Evolutionary conservation across 2,888 invertebrate species (phyloP), one percentile per base, ranked within the genome.

Genomic region (Athetis lepigone): DNA sequence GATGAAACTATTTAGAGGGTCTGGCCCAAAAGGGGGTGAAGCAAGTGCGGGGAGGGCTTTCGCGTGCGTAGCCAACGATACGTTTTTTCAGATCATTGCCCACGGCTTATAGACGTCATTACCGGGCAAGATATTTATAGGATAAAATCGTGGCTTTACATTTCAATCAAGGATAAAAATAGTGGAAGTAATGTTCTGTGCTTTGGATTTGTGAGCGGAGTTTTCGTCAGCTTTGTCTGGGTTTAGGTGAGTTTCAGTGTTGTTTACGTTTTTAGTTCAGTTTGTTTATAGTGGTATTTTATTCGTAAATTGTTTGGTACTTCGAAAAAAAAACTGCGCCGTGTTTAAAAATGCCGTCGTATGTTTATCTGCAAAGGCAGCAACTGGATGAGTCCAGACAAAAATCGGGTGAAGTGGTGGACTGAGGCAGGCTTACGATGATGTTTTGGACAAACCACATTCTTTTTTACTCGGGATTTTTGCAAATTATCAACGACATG

Each of bases 31-130:
- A 21, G 70, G 61, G 72, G 60, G 60, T 50, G 47, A 39, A 49
- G 37, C 21, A 29, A 45, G 45, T 16, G 42, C 29, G 46, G 56
- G 57, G 63, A 37, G 29, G 72, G 66, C 61, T 81, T 83, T 81
- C 82, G 87, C 84, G 85, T 85, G 86, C 86, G 88, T 88, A 82
- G 86, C 81, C 84, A 82, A 70, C 87, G 81, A 88, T 88, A 88
- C 86, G 88, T 88, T 91, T 92, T 91, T 89, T 87, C 92, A 86
- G 87, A 88, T 91, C 92, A 93, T 92, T 92, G 91, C 92, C 86
- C 77, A 78, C 81, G 87, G 88, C 90, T 92, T 92, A 92, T 91
- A 84, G 90, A 79, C 88, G 87, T 91, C 92, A 91, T 94, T 93
- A 92, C 90, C 89, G 91, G 79, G 80, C 84, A 81, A 83, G 88